Percentiles rank a stretch among this genome's conserved stretches.
phyloP scores from a whole-genome alignment of 2,888 invertebrate species.

The Deilephila elpenor region DNA sequence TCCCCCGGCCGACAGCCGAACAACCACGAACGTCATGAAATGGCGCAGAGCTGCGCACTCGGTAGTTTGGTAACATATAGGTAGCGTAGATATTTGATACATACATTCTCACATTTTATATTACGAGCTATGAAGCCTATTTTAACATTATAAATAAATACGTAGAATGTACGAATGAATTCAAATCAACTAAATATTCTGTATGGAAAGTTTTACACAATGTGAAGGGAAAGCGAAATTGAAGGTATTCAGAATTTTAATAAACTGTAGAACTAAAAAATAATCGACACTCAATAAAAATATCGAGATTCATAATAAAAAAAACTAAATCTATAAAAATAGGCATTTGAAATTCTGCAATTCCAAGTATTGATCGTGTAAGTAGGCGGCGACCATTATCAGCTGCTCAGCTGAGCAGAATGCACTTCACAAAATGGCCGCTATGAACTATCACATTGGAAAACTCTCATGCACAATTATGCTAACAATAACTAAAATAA shows the following conservation, averaged over 20 bases:
- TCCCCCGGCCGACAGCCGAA: neutral
- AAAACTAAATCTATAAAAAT: neutral
- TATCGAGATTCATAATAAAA: neutral
- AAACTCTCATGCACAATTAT: constrained; percentile 30
- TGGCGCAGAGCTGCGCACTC: constrained; percentile 1
- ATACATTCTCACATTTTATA: too few relatives aligned
- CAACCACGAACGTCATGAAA: neutral
- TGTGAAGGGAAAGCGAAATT: constrained; percentile 11
- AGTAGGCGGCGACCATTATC: constrained; percentile 61
- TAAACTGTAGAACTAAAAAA: neutral
- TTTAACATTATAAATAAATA: too few relatives aligned
- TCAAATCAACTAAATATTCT: too few relatives aligned
- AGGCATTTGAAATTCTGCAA: neutral
- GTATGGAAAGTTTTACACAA: too few relatives aligned
- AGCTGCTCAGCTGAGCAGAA: constrained; percentile 68
- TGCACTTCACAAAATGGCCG: constrained; percentile 83
- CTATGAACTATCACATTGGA: constrained; percentile 50
- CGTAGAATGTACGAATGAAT: too few relatives aligned
- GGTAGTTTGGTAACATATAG: neutral
- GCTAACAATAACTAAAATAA: neutral
- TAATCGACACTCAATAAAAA: neutral
- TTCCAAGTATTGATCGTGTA: constrained; percentile 44
- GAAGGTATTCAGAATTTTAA: neutral
- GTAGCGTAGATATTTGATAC: neutral
- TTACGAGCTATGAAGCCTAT: too few relatives aligned